Evolutionary conservation across 2,888 invertebrate species (phyloP).

Genomic region (Tinea trinotella): DNA sequence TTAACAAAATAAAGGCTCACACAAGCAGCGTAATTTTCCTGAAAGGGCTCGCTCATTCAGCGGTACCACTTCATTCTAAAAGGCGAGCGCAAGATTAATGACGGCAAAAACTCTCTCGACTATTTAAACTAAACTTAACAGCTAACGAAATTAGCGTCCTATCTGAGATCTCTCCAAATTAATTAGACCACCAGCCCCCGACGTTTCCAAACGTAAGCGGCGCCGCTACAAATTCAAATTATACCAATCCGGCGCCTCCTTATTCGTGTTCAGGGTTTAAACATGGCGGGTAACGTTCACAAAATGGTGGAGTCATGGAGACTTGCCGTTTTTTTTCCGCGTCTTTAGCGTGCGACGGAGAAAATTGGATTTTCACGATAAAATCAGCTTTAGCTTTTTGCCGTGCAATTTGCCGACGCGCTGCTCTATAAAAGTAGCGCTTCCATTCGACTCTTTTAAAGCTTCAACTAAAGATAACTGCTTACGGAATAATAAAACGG

Average conservation of each 20-base stretch:
- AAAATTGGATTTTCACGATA: constrained; percentile 72
- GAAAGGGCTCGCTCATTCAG: neutral
- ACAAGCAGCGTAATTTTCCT: neutral
- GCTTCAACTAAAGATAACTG: neutral
- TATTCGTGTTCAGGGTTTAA: constrained; percentile 67
- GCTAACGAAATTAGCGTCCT: constrained; percentile 65
- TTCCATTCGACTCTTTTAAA: constrained; percentile 48
- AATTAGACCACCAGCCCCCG: constrained; percentile 55
- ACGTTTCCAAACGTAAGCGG: constrained; percentile 32
- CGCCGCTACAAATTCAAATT: constrained; percentile 70
- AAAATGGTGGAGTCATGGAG: constrained; percentile 68
- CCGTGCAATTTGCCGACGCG: constrained; percentile 56
- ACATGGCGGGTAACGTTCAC: constrained; percentile 64
- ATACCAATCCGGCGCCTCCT: constrained; percentile 72
- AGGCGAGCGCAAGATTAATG: constrained; percentile 52
- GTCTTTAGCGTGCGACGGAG: constrained; percentile 71
- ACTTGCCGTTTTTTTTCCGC: constrained; percentile 67
- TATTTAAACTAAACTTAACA: constrained; percentile 58
- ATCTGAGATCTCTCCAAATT: constrained; percentile 68
- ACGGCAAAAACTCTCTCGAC: constrained; percentile 45
- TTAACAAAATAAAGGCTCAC: constrained; percentile 6
- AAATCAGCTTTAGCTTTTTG: constrained; percentile 65
- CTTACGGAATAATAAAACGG: neutral
- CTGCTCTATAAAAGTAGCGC: constrained; percentile 40
- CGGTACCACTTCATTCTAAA: constrained; percentile 12